These are phyloP conservation scores for Amblyopsis rosae DNA, from an alignment of 2,113 vertebrate genomes.

Conservation along the genomic window DNA sequence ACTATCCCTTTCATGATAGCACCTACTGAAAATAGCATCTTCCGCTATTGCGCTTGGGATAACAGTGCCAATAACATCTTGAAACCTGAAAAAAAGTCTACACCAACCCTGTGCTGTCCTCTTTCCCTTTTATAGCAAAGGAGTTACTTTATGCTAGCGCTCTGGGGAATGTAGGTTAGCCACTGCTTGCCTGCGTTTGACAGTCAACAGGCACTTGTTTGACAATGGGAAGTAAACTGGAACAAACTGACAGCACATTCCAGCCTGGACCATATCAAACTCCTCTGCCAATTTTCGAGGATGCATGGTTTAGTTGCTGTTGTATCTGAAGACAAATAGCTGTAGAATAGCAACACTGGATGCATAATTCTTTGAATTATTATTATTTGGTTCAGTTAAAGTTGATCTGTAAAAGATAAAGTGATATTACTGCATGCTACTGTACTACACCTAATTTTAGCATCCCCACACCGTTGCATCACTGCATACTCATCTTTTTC, in stretches of 20 bases:
- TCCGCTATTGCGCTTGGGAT: constrained; percentile 46
- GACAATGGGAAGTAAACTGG: constrained; percentile 72
- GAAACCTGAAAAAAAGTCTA: constrained; percentile 42
- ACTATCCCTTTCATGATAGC: constrained; percentile 44
- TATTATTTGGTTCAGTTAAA: too few species aligned
- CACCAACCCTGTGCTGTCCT: constrained; percentile 39
- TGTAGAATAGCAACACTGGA: too few species aligned
- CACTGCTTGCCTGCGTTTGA: constrained; percentile 63
- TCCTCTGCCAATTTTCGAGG: constrained; percentile 34
- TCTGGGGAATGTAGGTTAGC: constrained; percentile 70
- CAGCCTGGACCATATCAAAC: constrained; percentile 59
- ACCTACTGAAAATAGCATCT: constrained; percentile 45
- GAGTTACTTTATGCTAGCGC: constrained; percentile 45
- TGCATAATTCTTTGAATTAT: too few species aligned
- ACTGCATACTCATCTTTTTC: constrained; percentile 27
- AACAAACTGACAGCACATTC: constrained; percentile 58
- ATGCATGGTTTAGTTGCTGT: not conserved
- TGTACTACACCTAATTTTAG: constrained; percentile 24
- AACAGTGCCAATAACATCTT: constrained; percentile 62
- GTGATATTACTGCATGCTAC: constrained; percentile 1
- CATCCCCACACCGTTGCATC: constrained; percentile 23
- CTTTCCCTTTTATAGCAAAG: constrained; percentile 75
- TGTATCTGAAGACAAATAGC: too few species aligned
- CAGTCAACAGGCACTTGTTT: constrained; percentile 71
- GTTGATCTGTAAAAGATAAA: too few species aligned